Conservation (phyloP, 2,797 vertebrate species). For the Macroramphosus scolopax region DNA sequence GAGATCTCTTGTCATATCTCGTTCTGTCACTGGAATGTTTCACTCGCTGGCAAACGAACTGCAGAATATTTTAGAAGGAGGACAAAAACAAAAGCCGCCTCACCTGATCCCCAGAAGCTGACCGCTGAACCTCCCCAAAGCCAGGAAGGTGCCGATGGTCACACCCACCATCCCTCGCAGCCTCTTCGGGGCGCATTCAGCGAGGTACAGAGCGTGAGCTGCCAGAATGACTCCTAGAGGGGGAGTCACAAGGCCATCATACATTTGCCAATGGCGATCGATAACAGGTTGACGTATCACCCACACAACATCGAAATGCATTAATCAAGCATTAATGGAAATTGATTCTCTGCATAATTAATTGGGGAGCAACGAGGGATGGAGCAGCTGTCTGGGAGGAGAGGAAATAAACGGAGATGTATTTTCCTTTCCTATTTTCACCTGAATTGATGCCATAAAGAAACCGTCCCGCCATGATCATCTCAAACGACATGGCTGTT, state of each 20-base stretch:
- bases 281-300: slow-evolving; percentile 13
- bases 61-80: no score
- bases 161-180: slow-evolving; percentile 70
- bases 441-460: slow-evolving; percentile 72
- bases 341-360: slow-evolving; percentile 15
- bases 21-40: no score
- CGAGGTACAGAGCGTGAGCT: slow-evolving; percentile 66
- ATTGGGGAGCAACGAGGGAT: slow-evolving; percentile 6
- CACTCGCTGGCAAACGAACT: no score
- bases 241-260: slow-evolving; percentile 6
- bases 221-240: slow-evolving; percentile 63
- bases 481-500: slow-evolving; percentile 75
- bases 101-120: slow-evolving; percentile 80
- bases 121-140: slow-evolving; percentile 74
- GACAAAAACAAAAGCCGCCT: no score
- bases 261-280: slow-evolving; percentile 16
- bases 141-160: slow-evolving; percentile 55
- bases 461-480: slow-evolving; percentile 77
- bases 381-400: slow-evolving; percentile 5
- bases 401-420: background rate
- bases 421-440: slow-evolving; percentile 22
- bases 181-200: slow-evolving; percentile 72
- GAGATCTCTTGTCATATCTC: no score
- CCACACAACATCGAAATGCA: slow-evolving; percentile 1
- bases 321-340: slow-evolving; percentile 17